Base-by-base conservation (phyloP, 2,888 invertebrate species). In the Leucozona laternaria region DNA sequence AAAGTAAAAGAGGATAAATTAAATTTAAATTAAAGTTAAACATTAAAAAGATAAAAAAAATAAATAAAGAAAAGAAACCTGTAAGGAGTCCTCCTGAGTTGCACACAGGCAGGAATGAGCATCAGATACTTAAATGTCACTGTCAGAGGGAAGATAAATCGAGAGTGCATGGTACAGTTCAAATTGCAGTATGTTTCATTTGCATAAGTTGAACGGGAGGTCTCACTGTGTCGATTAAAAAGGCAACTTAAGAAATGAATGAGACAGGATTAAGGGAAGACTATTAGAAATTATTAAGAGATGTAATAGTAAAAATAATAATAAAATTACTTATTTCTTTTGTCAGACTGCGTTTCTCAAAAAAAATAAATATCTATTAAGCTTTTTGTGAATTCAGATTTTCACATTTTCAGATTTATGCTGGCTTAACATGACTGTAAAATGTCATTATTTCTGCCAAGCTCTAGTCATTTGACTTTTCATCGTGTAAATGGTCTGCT, bases 11-110 rank as follows among this genome's bases (percentile, higher is more conserved):
- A 37, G 77, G 58, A 73, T 48, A 80, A 77, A 85, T 85, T 73
- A 78, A 85, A 80, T 80, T 80, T 77, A 85, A 85, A 85, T 85
- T 80, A 79, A 79, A 85, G 76, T 75, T 68, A 71, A 57, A 75
- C 58, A 31, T 55, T 66, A 66, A 28, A 48, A 70, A 83, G 80
- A 80, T 80, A 25, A 66, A 62, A 48, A 22, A 34, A 31, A 20
- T n/a, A 50, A 22, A 48, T 11, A 25, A 28, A 28, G 2, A n/a
- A 43, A 50, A 13, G 22, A 68, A 68, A 78, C 80, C 72, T 53
- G 68, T 40, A 31, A 55, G 55, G 80, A 73, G 22, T 66, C 57
- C n/a, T n/a, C 34, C 48, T 48, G 45, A 55, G 28, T 37, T n/a
- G 71, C 31, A 34, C 31, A 34, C 6, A 62, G 11, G 53, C 7